Evolutionary conservation across 2,888 invertebrate genomes (phyloP).

Genomic region (Trichacis sp.): DNA sequence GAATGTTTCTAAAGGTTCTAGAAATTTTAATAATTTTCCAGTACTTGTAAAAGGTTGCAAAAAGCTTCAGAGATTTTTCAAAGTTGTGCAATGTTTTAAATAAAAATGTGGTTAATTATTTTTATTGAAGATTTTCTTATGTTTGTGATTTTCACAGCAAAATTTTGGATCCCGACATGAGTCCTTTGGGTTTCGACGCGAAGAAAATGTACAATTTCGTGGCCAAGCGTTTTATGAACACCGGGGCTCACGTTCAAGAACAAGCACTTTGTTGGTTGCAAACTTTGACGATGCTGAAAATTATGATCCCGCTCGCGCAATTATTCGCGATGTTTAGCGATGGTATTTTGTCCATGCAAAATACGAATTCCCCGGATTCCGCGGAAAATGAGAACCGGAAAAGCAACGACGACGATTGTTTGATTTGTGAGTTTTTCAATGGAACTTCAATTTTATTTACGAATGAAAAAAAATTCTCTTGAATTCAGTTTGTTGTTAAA

Average conservation of each 20-base stretch:
- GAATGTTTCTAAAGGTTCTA: too few species aligned
- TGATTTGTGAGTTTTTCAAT: conserved; percentile 73
- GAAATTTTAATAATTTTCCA: too few species aligned
- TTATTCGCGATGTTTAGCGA: conserved; percentile 91
- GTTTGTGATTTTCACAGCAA: conserved; percentile 75
- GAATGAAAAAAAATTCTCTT: too few species aligned
- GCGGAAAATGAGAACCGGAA: conserved; percentile 40
- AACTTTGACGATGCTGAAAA: conserved; percentile 89
- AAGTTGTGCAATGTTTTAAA: too few species aligned
- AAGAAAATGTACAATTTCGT: conserved; percentile 96
- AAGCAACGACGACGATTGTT: conserved; percentile 63
- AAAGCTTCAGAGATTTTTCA: too few species aligned
- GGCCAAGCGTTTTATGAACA: conserved; percentile 83
- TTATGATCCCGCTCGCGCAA: conserved; percentile 88
- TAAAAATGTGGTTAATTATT: too few species aligned
- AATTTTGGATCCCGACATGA: conserved; percentile 96
- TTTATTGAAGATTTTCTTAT: too few species aligned
- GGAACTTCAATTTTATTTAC: too few species aligned
- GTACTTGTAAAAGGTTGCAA: too few species aligned
- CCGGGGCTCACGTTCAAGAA: conserved; percentile 85
- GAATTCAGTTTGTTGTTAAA: too few species aligned
- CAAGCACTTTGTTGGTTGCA: conserved; percentile 92
- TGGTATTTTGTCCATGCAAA: conserved; percentile 83
- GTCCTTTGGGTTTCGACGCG: conserved; percentile 94
- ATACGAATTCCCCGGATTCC: conserved; percentile 49